A percentile compares a stretch with the other conserved stretches of the same genome.
phyloP scores from a whole-genome alignment of 1,140 invertebrate species.

The Ips nitidus region DNA sequence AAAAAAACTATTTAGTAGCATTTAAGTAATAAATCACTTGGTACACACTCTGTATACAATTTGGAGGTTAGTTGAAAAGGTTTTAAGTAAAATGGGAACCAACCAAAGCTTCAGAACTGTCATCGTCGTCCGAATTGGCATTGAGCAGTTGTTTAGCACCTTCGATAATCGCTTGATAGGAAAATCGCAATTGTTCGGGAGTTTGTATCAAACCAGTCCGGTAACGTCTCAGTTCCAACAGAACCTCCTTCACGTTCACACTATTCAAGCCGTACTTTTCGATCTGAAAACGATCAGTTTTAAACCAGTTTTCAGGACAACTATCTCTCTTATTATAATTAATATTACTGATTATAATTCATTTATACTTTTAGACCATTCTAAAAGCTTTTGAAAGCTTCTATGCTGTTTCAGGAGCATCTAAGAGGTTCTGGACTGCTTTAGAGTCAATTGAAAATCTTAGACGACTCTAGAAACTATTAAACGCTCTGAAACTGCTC shows the following conservation, averaged over 20 bases:
- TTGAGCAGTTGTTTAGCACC: conserved; percentile 68
- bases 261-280: conserved; percentile 72
- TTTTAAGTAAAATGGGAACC: neutral
- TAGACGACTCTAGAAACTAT: too few species aligned
- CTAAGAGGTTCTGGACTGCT: too few species aligned
- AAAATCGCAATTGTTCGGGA: conserved; percentile 91
- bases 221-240: conserved; percentile 85
- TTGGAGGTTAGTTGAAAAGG: too few species aligned
- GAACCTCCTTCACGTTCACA: conserved; percentile 74
- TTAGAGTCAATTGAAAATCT: too few species aligned
- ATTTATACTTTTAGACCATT: too few species aligned
- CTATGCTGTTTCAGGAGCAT: too few species aligned
- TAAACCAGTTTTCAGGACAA: neutral
- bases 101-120: conserved; percentile 37
- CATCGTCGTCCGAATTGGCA: conserved; percentile 46
- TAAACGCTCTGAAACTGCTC: too few species aligned
- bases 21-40: conserved; percentile 21
- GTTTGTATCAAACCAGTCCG: conserved; percentile 97
- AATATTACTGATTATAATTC: too few species aligned
- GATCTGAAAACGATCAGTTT: conserved; percentile 59
- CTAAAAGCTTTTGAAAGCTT: too few species aligned
- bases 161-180: conserved; percentile 92
- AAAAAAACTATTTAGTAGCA: neutral
- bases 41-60: neutral
- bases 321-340: too few species aligned